A percentile compares a stretch with the other conserved stretches of the same genome.
Evolutionary conservation across 2,888 invertebrate species (phyloP).

Genomic region (Heliconius erato): DNA sequence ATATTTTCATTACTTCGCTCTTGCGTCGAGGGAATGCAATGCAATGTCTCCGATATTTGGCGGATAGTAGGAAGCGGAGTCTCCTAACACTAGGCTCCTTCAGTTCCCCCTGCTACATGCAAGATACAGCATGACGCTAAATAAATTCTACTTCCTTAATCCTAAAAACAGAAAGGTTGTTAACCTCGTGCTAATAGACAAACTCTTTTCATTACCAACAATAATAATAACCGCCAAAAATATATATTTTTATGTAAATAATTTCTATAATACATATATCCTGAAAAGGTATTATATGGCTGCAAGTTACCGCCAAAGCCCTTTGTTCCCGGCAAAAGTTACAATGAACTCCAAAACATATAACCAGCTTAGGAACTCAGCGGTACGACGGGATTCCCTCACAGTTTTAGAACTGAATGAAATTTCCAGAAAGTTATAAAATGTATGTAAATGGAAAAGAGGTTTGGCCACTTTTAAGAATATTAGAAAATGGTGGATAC

Average conservation of each 20-base stretch:
- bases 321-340: conserved; percentile 35
- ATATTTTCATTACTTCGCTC: too few relatives aligned
- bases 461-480: conserved; percentile 1
- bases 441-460: conserved; percentile 39
- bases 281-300: conserved; percentile 31
- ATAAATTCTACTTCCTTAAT: too few relatives aligned
- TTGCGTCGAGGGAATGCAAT: too few relatives aligned
- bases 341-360: conserved; percentile 40
- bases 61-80: too few relatives aligned
- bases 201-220: too few relatives aligned
- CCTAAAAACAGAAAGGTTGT: too few relatives aligned
- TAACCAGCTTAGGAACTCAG: conserved; percentile 39
- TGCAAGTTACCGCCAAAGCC: conserved; percentile 30
- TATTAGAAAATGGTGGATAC: not conserved
- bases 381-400: conserved; percentile 32
- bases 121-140: too few relatives aligned
- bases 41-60: too few relatives aligned
- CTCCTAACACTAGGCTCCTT: too few relatives aligned
- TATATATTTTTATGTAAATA: not conserved
- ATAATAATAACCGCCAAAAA: too few relatives aligned
- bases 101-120: too few relatives aligned
- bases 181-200: too few relatives aligned
- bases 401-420: conserved; percentile 31
- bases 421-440: conserved; percentile 37
- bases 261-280: conserved; percentile 7